A percentile compares a stretch with the other conserved stretches of the same genome.
These are phyloP conservation scores for Theristicus caerulescens DNA, from an alignment of 2,113 vertebrate genomes.

Conservation along the genomic window DNA sequence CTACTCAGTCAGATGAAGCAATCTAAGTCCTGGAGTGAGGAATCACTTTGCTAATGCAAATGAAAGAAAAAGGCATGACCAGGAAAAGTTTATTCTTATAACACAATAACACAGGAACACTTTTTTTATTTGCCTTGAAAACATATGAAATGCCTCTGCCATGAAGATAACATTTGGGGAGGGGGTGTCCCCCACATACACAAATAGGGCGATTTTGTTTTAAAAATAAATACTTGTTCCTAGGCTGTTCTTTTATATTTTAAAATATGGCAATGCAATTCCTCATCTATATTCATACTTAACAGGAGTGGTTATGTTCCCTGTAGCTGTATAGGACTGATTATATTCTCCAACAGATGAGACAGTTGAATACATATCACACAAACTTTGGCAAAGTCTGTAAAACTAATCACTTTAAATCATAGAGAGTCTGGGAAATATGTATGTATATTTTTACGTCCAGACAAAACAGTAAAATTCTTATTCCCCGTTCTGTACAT, in stretches of 20 bases:
- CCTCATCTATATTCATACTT: background rate
- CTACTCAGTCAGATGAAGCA: background rate
- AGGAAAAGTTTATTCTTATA: background rate
- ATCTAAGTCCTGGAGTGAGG: constrained; percentile 1
- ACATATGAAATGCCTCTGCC: background rate
- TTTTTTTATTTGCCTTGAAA: background rate
- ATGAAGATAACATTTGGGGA: background rate
- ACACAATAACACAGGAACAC: background rate
- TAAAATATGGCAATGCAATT: background rate
- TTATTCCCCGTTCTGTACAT: background rate
- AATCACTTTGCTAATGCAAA: constrained; percentile 30
- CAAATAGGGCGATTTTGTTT: background rate
- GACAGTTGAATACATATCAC: background rate
- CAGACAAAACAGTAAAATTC: background rate
- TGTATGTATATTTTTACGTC: background rate
- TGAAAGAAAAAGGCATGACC: background rate
- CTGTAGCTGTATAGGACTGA: background rate
- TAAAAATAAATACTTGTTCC: constrained; percentile 24
- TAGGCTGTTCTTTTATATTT: background rate
- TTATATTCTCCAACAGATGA: background rate
- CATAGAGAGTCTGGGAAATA: background rate
- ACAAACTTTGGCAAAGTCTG: background rate
- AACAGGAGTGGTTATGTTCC: background rate
- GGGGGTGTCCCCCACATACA: background rate
- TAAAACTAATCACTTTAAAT: background rate